A percentile compares a stretch with the other conserved stretches of the same genome.
These are phyloP conservation scores for Nephila pilipes DNA, from an alignment of 1,140 invertebrate genomes.

Conservation along the genomic window DNA sequence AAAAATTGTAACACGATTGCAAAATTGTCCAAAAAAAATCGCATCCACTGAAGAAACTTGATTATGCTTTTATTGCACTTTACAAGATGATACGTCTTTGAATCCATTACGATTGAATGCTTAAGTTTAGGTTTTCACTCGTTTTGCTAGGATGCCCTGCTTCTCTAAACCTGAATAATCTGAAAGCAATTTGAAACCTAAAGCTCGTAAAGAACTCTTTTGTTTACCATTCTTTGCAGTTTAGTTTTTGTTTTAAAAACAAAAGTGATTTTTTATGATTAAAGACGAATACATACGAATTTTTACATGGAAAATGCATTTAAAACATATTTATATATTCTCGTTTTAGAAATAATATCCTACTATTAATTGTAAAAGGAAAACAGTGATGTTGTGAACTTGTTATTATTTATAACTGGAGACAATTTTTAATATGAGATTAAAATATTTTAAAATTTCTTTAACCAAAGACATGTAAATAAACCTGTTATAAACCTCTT, in stretches of 20 bases:
- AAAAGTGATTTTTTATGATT: no score
- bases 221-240: not conserved
- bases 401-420: no score
- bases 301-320: no score
- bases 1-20: not conserved
- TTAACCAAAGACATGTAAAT: no score
- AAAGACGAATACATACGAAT: no score
- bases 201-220: not conserved
- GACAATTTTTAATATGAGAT: no score
- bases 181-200: not conserved
- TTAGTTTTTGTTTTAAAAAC: not conserved
- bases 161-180: not conserved
- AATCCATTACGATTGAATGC: slow-evolving; percentile 24
- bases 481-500: no score
- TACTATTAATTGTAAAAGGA: no score
- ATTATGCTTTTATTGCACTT: slow-evolving; percentile 32
- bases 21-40: not conserved
- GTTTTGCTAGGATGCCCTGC: not conserved
- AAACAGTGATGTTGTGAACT: no score
- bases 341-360: no score
- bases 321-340: no score
- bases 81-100: slow-evolving; percentile 24
- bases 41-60: not conserved
- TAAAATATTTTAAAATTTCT: no score
- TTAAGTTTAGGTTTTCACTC: not conserved